A percentile compares a stretch with the other conserved stretches of the same genome.
Conservation (phyloP, 1,140 invertebrate genomes). For the Papilio aristodemus region DNA sequence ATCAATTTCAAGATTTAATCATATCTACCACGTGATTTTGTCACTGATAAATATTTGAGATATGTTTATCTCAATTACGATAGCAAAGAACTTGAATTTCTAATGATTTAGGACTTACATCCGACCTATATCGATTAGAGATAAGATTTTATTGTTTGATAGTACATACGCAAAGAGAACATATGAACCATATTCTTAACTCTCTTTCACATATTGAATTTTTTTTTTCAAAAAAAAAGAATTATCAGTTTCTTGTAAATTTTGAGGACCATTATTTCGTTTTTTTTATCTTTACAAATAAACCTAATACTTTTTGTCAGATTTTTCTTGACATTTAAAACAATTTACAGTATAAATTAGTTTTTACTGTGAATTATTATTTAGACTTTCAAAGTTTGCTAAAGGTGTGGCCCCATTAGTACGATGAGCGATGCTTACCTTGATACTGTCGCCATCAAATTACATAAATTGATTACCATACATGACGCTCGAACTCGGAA, state of each 20-base stretch:
- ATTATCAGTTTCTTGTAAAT: too few species aligned
- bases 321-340: too few species aligned
- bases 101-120: conserved; percentile 13
- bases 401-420: conserved; percentile 51
- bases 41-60: background rate
- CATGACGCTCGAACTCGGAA: conserved; percentile 30
- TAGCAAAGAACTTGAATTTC: background rate
- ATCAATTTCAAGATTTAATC: conserved; percentile 7
- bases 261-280: too few species aligned
- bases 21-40: background rate
- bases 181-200: too few species aligned
- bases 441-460: conserved; percentile 50
- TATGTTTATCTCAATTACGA: background rate
- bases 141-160: background rate
- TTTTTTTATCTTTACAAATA: too few species aligned
- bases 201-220: too few species aligned
- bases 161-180: background rate
- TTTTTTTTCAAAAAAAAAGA: too few species aligned
- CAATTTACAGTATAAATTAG: background rate
- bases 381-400: conserved; percentile 36
- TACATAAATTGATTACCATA: conserved; percentile 47
- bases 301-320: too few species aligned
- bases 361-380: too few species aligned
- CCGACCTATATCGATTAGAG: background rate
- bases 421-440: conserved; percentile 45